Evolutionary conservation across 2,797 vertebrate species (phyloP).

Genomic region (Macroramphosus scolopax): DNA sequence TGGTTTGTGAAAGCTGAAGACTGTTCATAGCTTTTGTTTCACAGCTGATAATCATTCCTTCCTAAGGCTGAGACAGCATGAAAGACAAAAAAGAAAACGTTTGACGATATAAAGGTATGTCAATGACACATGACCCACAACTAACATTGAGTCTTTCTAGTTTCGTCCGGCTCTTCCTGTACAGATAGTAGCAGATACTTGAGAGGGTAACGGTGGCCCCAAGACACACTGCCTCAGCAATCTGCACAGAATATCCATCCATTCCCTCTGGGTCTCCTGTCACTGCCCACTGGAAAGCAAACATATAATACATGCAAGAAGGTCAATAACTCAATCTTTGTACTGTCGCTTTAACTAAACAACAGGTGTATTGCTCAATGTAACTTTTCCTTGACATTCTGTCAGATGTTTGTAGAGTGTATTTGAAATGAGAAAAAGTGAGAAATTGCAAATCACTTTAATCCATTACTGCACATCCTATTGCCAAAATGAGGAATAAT

Average conservation of each 20-base stretch:
- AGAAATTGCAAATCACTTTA: no score
- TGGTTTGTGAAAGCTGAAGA: background rate
- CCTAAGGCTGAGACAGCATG: no score
- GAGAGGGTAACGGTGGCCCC: constrained; percentile 83
- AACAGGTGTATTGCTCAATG: no score
- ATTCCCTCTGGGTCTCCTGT: constrained; percentile 56
- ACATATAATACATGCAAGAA: constrained; percentile 13
- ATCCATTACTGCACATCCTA: no score
- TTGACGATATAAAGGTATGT: no score
- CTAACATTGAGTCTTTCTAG: constrained; percentile 80
- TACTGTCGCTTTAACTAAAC: no score
- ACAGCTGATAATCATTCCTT: background rate
- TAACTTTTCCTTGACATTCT: no score
- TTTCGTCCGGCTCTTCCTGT: constrained; percentile 75
- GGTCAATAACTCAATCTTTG: background rate
- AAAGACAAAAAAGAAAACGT: background rate
- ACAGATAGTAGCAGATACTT: constrained; percentile 82
- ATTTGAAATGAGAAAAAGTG: no score
- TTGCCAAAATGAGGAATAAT: no score
- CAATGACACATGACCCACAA: background rate
- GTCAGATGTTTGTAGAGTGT: no score
- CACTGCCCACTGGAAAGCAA: constrained; percentile 4
- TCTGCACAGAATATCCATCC: constrained; percentile 71
- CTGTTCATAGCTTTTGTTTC: background rate
- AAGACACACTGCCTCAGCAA: constrained; percentile 77